Base-by-base conservation (phyloP, 1,140 invertebrate genomes). In the Limonius californicus region DNA sequence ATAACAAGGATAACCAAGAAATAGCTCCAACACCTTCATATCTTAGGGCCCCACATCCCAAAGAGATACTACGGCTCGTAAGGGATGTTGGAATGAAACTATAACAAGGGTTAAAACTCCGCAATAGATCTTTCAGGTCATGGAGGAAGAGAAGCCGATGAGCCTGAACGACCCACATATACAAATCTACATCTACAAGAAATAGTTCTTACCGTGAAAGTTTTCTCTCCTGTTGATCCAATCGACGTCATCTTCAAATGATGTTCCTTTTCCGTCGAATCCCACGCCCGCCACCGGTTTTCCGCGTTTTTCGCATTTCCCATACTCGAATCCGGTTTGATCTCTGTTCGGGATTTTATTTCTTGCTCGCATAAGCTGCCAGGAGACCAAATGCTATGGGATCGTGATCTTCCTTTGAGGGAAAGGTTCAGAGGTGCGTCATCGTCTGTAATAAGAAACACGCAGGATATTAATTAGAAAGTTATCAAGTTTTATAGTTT, bases 301-400 rank as follows among this genome's bases (percentile, higher is more conserved):
- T 75, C 71, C 3, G 62, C 20, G 6, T 54, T 15, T 30, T 66
- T 68, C n/a, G 54, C 54, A 54, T 57, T 78, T 64, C 62, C 74
- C 14, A 67, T 30, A 57, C 59, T 68, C 0, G 68, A 66, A 21
- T 72, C 65, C 1, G 68, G 61, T 53, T 69, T 78, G 47, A 78
- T 76, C 21, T 76, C 75, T 59, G 78, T 74, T 30, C 64, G 63
- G 35, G 75, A 68, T 66, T 76, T 68, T 72, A 75, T 70, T 68
- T 89, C 87, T 65, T 88, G 83, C 73, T 92, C 89, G 75, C 89
- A 91, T 30, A 90, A 82, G 23, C 88, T 90, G 0, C 87, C 90
- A 0, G 90, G 89, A 12, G 89, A 92, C 89, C 90, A 92, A 61
- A 92, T 92, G 47, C 76, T 84, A 45, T 74, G 74, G 11, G 65